A percentile compares a stretch with the other conserved stretches of the same genome.
Conservation (phyloP, 2,113 vertebrate species). For the Menura novaehollandiae region DNA sequence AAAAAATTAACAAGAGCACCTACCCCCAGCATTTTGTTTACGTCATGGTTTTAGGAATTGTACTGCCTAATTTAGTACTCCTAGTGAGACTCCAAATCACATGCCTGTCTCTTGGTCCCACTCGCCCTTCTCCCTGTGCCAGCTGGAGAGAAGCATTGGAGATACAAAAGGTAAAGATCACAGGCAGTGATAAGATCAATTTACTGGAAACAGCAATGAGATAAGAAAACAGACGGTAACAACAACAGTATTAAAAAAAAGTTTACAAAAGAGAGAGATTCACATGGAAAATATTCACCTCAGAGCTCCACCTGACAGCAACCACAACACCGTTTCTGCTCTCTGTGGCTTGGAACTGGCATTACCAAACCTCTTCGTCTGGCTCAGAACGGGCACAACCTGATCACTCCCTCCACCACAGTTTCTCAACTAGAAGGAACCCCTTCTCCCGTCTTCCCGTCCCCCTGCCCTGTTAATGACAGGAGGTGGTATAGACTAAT, state of each 20-base stretch:
- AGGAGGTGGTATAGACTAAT: not conserved
- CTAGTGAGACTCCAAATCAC: not conserved
- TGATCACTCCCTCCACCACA: not conserved
- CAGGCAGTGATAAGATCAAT: not conserved
- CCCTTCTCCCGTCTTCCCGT: not conserved
- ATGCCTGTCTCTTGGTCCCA: accelerated
- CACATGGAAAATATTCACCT: not conserved
- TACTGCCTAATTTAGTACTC: not conserved
- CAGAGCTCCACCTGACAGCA: not conserved
- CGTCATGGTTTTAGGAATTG: not conserved
- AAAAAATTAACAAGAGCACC: not conserved
- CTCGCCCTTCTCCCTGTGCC: not conserved
- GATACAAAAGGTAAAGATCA: not conserved
- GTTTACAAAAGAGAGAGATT: not conserved
- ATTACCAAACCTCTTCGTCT: not conserved
- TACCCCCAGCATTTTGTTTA: not conserved
- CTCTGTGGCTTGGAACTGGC: accelerated
- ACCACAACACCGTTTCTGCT: not conserved
- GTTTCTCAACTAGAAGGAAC: not conserved
- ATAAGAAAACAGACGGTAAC: not conserved
- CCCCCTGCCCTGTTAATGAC: not conserved
- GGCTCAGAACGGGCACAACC: not conserved
- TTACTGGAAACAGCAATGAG: not conserved
- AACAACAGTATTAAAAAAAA: not conserved
- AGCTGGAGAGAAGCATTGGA: not conserved